These are phyloP conservation scores for Lomographa bimaculata DNA, from an alignment of 2,888 invertebrate genomes.

Conservation along the genomic window DNA sequence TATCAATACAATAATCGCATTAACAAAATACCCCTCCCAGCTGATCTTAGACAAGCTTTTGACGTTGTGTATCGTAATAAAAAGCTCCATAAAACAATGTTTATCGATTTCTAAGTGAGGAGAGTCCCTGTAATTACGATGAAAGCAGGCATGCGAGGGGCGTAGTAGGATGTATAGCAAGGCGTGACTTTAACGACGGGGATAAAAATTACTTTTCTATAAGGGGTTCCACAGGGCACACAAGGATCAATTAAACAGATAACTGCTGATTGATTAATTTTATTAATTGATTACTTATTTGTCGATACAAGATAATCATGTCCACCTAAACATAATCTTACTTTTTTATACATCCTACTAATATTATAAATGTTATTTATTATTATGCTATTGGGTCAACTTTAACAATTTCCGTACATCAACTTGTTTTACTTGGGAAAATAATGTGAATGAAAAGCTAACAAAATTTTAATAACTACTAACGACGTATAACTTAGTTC, in stretches of 20 bases:
- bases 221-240: constrained; percentile 20
- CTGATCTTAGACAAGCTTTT: constrained; percentile 10
- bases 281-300: neutral
- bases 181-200: constrained; percentile 31
- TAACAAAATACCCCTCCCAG: no score
- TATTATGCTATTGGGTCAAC: constrained; percentile 3
- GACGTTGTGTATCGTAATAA: constrained; percentile 12
- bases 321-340: no score
- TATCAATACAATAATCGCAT: no score
- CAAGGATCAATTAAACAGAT: no score
- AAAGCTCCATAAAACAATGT: constrained; percentile 12
- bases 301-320: no score
- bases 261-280: neutral
- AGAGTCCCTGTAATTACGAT: constrained; percentile 28
- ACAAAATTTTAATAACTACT: no score
- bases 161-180: constrained; percentile 32
- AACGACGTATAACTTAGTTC: no score
- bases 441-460: neutral
- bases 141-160: constrained; percentile 27
- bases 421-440: constrained; percentile 4
- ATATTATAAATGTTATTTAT: no score
- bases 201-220: constrained; percentile 32
- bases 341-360: no score
- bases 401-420: constrained; percentile 13
- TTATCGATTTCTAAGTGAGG: constrained; percentile 24